Evolutionary conservation across 2,113 vertebrate genomes (phyloP), one percentile per base, ranked within the genome.

Genomic region (Meleagris gallopavo): DNA sequence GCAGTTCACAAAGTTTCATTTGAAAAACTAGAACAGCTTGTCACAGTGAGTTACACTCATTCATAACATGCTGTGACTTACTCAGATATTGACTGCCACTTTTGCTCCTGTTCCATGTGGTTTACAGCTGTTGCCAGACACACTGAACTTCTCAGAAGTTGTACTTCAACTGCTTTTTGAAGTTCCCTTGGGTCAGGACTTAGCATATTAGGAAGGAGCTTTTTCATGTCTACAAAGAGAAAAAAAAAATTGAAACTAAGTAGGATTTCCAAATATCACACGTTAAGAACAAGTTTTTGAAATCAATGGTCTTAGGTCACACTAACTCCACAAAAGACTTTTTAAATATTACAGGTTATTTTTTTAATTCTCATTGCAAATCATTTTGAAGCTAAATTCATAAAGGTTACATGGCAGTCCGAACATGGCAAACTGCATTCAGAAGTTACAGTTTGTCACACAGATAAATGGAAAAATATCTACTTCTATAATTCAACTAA

Each of bases 81-180:
- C 99, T 99, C 99, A 5, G 98, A 98, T 73, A 98, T 97, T 41
- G 98, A 94, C 46, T 79, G 98, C 96, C 97, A 97, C 94, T 98
- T 98, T 78, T 98, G 99, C 62, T 99, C 99, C 89, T 98, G 98
- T 40, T 99, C 98, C 22, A 89, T 32, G 62, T 98, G 98, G 82
- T 92, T 97, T 78, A 98, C 93, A 79, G 98, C 98, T 9, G 97
- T 97, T 91, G 98, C 98, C 94, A 99, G 97, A 62, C 98, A 98
- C 2, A 99, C 98, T 10, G 99, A 98, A 36, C 98, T 99, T 97
- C 99, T 98, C 67, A 99, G 96, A 69, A 99, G 98, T 95, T 99
- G 99, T 41, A 99, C 98, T 97, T 99, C 99, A 73, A 99, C 98
- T 89, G 99, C 98, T 96, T 99, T 99, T 95, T 99, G 99, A 95